Conservation (phyloP, 2,888 invertebrate species). For the Cordilura impudica region DNA sequence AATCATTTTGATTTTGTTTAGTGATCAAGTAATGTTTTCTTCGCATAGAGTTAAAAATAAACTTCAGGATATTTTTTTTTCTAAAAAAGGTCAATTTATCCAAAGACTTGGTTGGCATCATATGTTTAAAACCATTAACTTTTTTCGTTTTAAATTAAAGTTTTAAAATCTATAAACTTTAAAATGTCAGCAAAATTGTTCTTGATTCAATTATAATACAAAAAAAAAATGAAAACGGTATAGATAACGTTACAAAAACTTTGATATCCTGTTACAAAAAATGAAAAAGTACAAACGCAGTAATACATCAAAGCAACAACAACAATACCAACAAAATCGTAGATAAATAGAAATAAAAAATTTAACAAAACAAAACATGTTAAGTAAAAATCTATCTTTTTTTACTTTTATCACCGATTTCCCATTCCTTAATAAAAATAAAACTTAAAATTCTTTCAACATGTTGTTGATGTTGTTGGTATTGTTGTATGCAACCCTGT, state of each 20-base stretch:
- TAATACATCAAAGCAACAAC: slow-evolving; percentile 45
- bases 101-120: neutral
- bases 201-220: slow-evolving; percentile 50
- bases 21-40: too few relatives aligned
- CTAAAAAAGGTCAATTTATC: neutral
- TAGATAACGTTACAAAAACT: slow-evolving; percentile 57
- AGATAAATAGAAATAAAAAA: neutral
- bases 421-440: slow-evolving; percentile 9
- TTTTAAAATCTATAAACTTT: slow-evolving; percentile 41
- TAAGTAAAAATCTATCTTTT: slow-evolving; percentile 37
- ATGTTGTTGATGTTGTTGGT: neutral
- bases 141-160: slow-evolving; percentile 33
- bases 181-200: slow-evolving; percentile 54
- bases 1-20: too few relatives aligned
- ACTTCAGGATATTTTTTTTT: neutral
- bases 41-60: too few relatives aligned
- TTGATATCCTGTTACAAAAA: slow-evolving; percentile 55
- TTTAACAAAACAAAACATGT: slow-evolving; percentile 9
- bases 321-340: neutral
- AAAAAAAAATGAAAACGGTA: slow-evolving; percentile 25
- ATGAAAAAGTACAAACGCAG: slow-evolving; percentile 3
- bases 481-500: slow-evolving; percentile 26
- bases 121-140: slow-evolving; percentile 19
- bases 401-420: slow-evolving; percentile 37
- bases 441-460: slow-evolving; percentile 12